A percentile compares a stretch with the other conserved stretches of the same genome.
phyloP scores from a whole-genome alignment of 2,797 vertebrate genomes.

The Simalia tracyae region DNA sequence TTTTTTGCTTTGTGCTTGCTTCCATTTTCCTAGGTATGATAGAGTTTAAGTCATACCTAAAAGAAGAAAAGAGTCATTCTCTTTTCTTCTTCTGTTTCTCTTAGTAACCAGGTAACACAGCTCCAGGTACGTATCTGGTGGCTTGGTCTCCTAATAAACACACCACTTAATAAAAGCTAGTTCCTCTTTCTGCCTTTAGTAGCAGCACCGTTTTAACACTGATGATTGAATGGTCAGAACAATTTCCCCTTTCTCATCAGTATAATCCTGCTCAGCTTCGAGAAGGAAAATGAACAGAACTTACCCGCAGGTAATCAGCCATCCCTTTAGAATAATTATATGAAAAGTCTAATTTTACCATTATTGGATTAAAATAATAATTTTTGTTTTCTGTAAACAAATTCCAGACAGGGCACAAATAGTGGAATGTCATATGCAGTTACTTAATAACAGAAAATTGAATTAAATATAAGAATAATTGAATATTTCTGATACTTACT shows the following conservation, averaged over 20 bases:
- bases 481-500: not conserved
- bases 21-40: not conserved
- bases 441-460: conserved; percentile 13
- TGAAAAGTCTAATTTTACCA: not conserved
- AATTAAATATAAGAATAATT: not conserved
- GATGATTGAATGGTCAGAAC: not conserved
- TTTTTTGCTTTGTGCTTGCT: not conserved
- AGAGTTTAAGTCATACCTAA: accelerated
- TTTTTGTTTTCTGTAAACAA: conserved; percentile 5
- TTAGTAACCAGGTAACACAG: conserved; percentile 66
- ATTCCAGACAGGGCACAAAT: not conserved
- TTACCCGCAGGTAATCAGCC: conserved; percentile 71
- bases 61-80: not conserved
- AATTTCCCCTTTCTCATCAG: not conserved
- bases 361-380: accelerated
- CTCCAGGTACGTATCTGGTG: not conserved
- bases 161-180: not conserved
- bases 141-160: accelerated
- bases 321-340: not conserved
- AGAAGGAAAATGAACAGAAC: conserved; percentile 69
- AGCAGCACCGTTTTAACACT: not conserved
- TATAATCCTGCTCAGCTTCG: accelerated
- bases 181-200: not conserved
- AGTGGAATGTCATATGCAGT: not conserved
- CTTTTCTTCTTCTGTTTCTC: conserved; percentile 45